Evolutionary conservation across 2,888 invertebrate genomes (phyloP), one percentile per base, ranked within the genome.

Genomic region (Platypus cylindrus): DNA sequence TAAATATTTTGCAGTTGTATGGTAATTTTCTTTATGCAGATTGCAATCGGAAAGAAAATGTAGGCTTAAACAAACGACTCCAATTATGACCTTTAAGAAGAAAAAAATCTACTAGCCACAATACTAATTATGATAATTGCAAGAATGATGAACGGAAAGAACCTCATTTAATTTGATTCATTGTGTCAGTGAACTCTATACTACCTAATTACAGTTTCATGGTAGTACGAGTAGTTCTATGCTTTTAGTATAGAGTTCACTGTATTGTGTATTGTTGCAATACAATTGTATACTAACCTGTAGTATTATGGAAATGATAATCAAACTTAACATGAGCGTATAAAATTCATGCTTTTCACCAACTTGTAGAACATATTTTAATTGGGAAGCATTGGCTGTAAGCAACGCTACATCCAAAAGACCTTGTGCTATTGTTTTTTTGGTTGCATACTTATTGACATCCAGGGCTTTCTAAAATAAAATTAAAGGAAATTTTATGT

Each of bases 381-480:
- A 64, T 56, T 89, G 89, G 0, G 85, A 84, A 3, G 87, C 87
- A 56, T 89, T 89, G 1, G 87, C 86, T 2, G 87, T 87, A 32
- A 89, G 66, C 43, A 89, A 63, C 1, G 89, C 87, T 37, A 89
- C 84, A 58, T 89, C 87, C 48, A 89, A 69, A 75, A 89, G 81
- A 3, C 89, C 87, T 66, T 89, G 89, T 1, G 89, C 86, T 37
- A 89, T 85, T 0, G 87, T 87, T 63, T 90, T 90, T 62, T 89
- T 90, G 7, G 87, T 87, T 14, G 89, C 87, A 71, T 89, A 90
- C 46, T 81, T 73, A 62, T 89, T 90, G 3, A 83, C 80, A 54
- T 89, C 84, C 58, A 87, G 64, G 1, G 75, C 69, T 60, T 83
- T 85, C 78, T 78, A 60, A 26, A 66, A 65, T 16, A 25, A 5